Base-by-base conservation (phyloP, 2,113 vertebrate genomes). In the Urocolius indicus region DNA sequence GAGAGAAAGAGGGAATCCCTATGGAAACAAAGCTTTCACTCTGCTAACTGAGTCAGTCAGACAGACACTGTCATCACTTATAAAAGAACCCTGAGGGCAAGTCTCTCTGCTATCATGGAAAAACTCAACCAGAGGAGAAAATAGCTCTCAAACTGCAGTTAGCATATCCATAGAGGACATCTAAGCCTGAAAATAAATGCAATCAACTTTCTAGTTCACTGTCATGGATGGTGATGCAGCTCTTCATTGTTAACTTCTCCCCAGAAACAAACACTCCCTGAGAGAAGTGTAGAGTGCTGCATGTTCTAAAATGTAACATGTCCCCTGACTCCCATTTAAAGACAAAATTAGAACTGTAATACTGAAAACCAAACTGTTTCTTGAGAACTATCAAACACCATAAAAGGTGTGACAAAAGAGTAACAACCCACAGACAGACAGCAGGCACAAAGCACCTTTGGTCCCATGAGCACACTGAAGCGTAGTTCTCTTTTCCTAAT, bases 11-110 rank as follows among this genome's bases (percentile, higher is more conserved):
- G 41, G 71, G 69, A 93, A 93, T 66, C 91, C 84, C 84, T 85
- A 54, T 62, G 67, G 71, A 91, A 92, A 87, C 54, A 95, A 89
- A 84, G 46, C 85, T 67, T 94, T 94, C 43, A 81, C 38, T 91
- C 66, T 3, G 9, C 54, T 80, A 59, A 62, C 1, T 6, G 52
- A 81, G 63, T 85, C 62, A 95, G 66, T 74, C 86, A 87, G 81
- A 79, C 38, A 48, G 45, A 82, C 55, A 38, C 16, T 66, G 59
- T 88, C 59, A 84, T 74, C 65, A 58, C 41, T 80, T 72, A 36
- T 0, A 83, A 84, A 80, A 90, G 83, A 81, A 80, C 71, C 59
- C 71, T 1, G 8, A 89, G 77, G 69, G 32, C 32, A 78, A 84
- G 71, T 62, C 75, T 29, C 43, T 78, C 61, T 94, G 87, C 52